phyloP scores from a whole-genome alignment of 2,113 vertebrate genomes.

The Psettodes erumei region DNA sequence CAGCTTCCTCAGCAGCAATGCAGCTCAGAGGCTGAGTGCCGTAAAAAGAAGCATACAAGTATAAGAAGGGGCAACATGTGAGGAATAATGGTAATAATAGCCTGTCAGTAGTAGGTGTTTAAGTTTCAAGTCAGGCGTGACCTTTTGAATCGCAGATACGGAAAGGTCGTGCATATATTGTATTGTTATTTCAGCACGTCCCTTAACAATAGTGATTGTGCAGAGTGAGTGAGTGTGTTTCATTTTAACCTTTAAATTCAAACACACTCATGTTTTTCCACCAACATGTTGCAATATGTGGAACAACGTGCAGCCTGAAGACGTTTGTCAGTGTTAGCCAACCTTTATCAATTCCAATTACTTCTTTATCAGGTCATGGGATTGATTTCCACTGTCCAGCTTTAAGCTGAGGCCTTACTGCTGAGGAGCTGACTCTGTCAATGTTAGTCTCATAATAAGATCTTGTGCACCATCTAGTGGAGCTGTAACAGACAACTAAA shows the following conservation, averaged over 20 bases:
- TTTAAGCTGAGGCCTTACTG: background rate
- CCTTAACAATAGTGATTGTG: background rate
- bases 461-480: constrained; percentile 62
- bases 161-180: background rate
- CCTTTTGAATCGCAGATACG: background rate
- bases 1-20: background rate
- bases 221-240: background rate
- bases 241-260: background rate
- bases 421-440: background rate
- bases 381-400: constrained; percentile 9
- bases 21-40: background rate
- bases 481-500: background rate
- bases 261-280: background rate
- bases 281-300: background rate
- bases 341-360: constrained; percentile 19
- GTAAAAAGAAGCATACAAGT: background rate
- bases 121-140: background rate
- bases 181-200: background rate
- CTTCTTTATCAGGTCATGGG: background rate
- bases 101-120: background rate
- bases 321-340: background rate
- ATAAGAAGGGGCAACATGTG: constrained; percentile 20
- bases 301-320: background rate
- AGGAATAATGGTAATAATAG: background rate
- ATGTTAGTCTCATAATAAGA: background rate